These are phyloP conservation scores for Pelodiscus sinensis DNA, from an alignment of 2,113 vertebrate species.

Conservation along the genomic window DNA sequence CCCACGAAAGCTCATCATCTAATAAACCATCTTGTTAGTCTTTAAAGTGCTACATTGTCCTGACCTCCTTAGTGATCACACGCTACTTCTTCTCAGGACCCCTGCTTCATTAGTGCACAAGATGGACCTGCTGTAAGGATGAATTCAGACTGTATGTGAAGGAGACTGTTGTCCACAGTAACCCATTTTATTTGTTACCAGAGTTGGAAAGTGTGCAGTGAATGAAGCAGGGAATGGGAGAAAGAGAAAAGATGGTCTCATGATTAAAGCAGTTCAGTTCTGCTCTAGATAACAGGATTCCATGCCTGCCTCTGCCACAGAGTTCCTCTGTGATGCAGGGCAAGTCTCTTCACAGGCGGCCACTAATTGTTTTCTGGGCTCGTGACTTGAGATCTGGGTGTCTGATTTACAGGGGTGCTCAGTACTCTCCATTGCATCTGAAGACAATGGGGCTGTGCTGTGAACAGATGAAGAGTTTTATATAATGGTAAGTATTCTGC, in stretches of 20 bases:
- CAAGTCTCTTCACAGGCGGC: background rate
- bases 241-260: background rate
- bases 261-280: background rate
- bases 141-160: background rate
- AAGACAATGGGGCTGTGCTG: background rate
- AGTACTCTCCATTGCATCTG: background rate
- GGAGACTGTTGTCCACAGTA: rapidly evolving
- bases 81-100: rapidly evolving
- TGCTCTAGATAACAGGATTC: background rate
- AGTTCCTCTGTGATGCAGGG: background rate
- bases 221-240: background rate
- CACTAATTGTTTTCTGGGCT: background rate
- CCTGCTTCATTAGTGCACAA: rapidly evolving
- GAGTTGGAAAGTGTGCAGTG: rapidly evolving
- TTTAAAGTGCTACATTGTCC: no score
- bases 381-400: background rate
- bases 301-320: rapidly evolving
- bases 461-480: background rate
- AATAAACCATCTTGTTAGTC: no score
- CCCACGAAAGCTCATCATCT: no score
- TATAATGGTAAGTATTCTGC: background rate
- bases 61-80: rapidly evolving
- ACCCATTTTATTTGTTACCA: background rate
- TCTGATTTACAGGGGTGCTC: background rate
- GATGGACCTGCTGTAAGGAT: background rate